A percentile compares a stretch with the other conserved stretches of the same genome.
Conservation (phyloP, 2,113 vertebrate genomes). For the Sebastes fasciatus region DNA sequence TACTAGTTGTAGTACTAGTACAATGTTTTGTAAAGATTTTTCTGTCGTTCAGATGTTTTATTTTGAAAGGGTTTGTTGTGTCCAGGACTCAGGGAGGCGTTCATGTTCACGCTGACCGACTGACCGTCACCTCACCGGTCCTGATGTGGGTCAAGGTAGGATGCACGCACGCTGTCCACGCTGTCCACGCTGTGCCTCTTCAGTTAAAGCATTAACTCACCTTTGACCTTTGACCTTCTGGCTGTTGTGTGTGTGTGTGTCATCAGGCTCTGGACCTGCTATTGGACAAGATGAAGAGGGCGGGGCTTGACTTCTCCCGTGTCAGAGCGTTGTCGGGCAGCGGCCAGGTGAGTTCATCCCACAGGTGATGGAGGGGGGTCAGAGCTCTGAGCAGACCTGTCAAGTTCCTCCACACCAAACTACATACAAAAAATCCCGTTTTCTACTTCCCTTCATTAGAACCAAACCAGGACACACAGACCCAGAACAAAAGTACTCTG, state of each 20-base stretch:
- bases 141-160: constrained; percentile 97
- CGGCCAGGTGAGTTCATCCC: constrained; percentile 87
- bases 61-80: constrained; percentile 15
- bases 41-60: background rate
- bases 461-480: background rate
- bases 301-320: constrained; percentile 88
- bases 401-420: background rate
- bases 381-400: no score
- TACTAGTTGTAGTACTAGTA: background rate
- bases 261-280: constrained; percentile 92
- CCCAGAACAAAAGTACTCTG: no score
- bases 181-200: no score
- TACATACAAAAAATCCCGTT: background rate
- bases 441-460: no score
- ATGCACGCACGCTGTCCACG: background rate
- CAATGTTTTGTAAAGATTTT: no score
- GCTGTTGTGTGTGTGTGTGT: constrained; percentile 2
- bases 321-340: constrained; percentile 92
- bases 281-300: constrained; percentile 90
- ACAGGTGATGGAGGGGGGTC: no score
- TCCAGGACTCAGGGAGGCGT: constrained; percentile 92
- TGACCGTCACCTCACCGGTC: constrained; percentile 94
- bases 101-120: constrained; percentile 86
- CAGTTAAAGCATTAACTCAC: background rate
- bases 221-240: background rate